phyloP scores from a whole-genome alignment of 2,797 vertebrate genomes.

The Lepus oiostolus region DNA sequence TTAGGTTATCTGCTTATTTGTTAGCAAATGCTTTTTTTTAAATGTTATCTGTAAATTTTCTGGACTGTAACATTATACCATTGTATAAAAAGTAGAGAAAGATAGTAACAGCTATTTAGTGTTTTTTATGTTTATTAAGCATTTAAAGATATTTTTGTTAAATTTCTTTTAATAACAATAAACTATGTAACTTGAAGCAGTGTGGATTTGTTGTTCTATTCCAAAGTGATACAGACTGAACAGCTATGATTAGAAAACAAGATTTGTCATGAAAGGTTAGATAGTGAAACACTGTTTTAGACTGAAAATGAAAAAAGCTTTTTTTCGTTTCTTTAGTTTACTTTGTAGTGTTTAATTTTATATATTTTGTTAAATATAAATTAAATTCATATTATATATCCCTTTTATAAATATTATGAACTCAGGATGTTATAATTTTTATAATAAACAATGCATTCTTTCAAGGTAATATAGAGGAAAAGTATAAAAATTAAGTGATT shows the following conservation, averaged over 20 bases:
- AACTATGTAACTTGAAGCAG: constrained; percentile 84
- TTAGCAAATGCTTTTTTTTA: constrained; percentile 74
- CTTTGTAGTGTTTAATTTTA: constrained; percentile 6
- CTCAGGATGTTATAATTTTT: constrained; percentile 50
- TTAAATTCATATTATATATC: not conserved
- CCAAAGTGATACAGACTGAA: constrained; percentile 73
- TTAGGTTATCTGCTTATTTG: constrained; percentile 76
- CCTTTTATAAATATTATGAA: constrained; percentile 21
- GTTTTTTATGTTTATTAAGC: constrained; percentile 81
- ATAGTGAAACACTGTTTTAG: constrained; percentile 47
- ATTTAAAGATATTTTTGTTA: constrained; percentile 86
- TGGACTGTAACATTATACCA: constrained; percentile 78
- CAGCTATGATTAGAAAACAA: constrained; percentile 47
- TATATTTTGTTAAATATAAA: not conserved
- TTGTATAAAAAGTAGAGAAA: constrained; percentile 75
- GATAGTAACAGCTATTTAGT: constrained; percentile 79
- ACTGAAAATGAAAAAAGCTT: constrained; percentile 62
- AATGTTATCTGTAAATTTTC: constrained; percentile 79
- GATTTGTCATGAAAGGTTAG: constrained; percentile 51
- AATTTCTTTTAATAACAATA: constrained; percentile 87
- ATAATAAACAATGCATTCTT: constrained; percentile 48
- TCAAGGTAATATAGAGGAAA: not conserved
- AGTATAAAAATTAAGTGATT: constrained; percentile 4
- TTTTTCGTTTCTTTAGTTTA: constrained; percentile 61
- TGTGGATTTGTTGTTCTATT: constrained; percentile 88